These are phyloP conservation scores for Pachyuromys duprasi DNA, from an alignment of 2,797 vertebrate species.

Conservation along the genomic window DNA sequence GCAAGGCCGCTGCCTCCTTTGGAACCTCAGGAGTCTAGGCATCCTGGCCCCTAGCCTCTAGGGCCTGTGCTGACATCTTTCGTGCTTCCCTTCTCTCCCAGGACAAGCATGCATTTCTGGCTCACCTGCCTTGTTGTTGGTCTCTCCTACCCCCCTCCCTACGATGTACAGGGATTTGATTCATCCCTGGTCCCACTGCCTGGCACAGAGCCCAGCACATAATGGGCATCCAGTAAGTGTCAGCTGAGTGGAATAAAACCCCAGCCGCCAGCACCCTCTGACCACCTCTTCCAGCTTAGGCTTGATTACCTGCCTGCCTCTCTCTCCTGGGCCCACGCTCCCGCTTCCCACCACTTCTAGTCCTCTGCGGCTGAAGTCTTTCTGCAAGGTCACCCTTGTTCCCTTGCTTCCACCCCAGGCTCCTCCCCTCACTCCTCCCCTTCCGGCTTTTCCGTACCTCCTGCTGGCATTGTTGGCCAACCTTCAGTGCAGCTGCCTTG, in stretches of 20 bases:
- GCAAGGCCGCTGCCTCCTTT: background rate
- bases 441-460: background rate
- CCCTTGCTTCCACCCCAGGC: background rate
- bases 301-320: background rate
- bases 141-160: background rate
- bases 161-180: background rate
- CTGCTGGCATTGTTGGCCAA: background rate
- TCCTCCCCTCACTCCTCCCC: background rate
- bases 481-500: background rate
- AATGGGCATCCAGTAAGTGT: background rate
- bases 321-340: too few species aligned
- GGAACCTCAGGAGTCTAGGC: background rate
- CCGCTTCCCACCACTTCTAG: background rate
- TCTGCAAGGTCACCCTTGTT: background rate
- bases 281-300: background rate
- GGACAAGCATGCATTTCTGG: rapidly evolving
- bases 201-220: background rate
- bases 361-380: background rate
- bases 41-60: background rate
- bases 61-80: background rate
- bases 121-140: background rate
- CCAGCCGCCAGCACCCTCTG: background rate
- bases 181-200: background rate
- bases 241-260: background rate
- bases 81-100: background rate